phyloP scores from a whole-genome alignment of 2,113 vertebrate species.

The Aptenodytes forsteri region DNA sequence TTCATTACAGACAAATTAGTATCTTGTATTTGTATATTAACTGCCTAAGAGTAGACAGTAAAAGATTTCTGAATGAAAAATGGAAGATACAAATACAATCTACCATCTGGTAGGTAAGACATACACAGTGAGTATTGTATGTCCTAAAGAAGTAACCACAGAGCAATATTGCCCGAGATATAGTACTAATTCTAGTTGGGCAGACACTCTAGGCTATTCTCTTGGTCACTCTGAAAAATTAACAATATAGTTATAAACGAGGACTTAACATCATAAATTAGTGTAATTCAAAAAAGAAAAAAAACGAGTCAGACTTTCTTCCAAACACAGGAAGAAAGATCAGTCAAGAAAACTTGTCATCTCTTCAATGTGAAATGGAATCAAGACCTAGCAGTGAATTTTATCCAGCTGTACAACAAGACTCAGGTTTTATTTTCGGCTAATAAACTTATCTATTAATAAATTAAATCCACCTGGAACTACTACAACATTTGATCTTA shows the following conservation, averaged over 20 bases:
- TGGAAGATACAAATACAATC: not conserved
- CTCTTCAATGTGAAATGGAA: not conserved
- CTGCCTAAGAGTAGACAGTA: not conserved
- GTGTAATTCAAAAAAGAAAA: not conserved
- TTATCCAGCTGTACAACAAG: not conserved
- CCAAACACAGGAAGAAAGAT: not conserved
- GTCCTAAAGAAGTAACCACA: not conserved
- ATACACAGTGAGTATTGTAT: not conserved
- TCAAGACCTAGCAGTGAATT: not conserved
- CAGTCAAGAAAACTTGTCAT: not conserved
- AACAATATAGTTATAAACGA: not conserved
- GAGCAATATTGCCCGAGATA: not conserved
- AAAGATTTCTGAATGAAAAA: not conserved
- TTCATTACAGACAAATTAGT: not conserved
- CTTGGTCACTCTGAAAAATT: not conserved
- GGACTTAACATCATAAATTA: not conserved
- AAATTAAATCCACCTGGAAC: not conserved
- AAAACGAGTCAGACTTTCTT: not conserved
- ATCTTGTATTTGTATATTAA: not conserved
- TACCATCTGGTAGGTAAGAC: not conserved
- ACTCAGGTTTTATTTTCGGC: not conserved
- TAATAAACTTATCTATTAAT: not conserved
- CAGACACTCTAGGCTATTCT: not conserved
- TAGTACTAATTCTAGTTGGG: not conserved
- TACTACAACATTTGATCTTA: not conserved